These are phyloP conservation scores for Cremastinae sp. DNA, from an alignment of 2,888 invertebrate genomes.

Conservation along the genomic window DNA sequence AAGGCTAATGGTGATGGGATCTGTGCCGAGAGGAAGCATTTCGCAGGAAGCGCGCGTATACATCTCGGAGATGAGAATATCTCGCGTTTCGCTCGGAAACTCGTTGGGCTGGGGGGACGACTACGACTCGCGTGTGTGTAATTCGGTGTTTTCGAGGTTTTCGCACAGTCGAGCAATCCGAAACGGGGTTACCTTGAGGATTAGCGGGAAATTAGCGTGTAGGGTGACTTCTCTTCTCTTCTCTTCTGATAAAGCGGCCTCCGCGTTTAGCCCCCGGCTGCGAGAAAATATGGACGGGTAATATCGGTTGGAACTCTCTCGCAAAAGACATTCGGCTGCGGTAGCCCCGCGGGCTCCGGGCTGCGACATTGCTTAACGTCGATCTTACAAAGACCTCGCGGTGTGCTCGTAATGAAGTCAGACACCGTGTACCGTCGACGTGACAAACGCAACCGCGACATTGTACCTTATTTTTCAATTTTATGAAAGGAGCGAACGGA, in stretches of 20 bases:
- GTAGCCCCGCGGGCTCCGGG: no score
- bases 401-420: no score
- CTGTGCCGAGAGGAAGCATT: conserved; percentile 46
- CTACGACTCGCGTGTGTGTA: conserved; percentile 15
- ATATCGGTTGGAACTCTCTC: conserved; percentile 21
- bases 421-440: neutral
- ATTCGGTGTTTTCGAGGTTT: conserved; percentile 14
- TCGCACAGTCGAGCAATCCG: conserved; percentile 41
- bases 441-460: neutral
- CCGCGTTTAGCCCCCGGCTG: conserved; percentile 35
- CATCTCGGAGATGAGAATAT: conserved; percentile 37
- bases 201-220: conserved; percentile 59
- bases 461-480: no score
- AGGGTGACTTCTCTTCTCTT: conserved; percentile 25
- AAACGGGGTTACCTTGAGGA: conserved; percentile 57
- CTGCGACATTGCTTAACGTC: no score
- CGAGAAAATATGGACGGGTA: conserved; percentile 22
- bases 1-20: conserved; percentile 57
- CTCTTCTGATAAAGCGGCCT: conserved; percentile 35
- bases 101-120: neutral
- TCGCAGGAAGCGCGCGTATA: conserved; percentile 37
- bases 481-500: neutral
- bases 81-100: conserved; percentile 12
- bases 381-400: no score
- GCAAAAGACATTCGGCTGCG: no score